These are phyloP conservation scores for Danaus melanippus DNA, from an alignment of 1,140 invertebrate genomes.

Conservation along the genomic window DNA sequence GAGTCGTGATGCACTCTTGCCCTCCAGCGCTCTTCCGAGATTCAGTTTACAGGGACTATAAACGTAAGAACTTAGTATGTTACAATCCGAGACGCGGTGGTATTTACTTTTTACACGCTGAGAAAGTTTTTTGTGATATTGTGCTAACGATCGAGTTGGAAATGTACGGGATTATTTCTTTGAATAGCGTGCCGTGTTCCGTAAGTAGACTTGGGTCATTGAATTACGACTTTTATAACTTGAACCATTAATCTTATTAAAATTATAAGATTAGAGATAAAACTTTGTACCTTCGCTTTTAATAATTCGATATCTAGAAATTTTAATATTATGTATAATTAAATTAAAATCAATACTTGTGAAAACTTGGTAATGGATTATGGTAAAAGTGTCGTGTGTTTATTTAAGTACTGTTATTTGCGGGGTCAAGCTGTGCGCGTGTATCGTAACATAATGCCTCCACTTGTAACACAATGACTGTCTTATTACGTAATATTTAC, in stretches of 20 bases:
- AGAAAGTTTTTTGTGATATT: slow-evolving; percentile 40
- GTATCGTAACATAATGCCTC: slow-evolving; percentile 14
- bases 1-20: slow-evolving; percentile 53
- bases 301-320: no score
- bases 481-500: slow-evolving; percentile 17
- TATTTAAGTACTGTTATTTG: slow-evolving; percentile 14
- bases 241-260: no score
- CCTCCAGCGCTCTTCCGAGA: slow-evolving; percentile 46
- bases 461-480: slow-evolving; percentile 16
- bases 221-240: slow-evolving; percentile 6
- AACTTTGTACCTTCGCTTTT: no score
- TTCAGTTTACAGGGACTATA: slow-evolving; percentile 50
- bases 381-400: no score
- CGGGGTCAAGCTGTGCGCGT: slow-evolving; percentile 17
- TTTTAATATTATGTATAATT: no score
- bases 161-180: slow-evolving; percentile 28
- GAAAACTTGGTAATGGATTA: no score
- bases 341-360: no score
- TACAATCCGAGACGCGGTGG: slow-evolving; percentile 25
- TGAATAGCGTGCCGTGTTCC: slow-evolving; percentile 30
- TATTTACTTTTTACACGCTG: slow-evolving; percentile 29
- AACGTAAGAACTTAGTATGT: slow-evolving; percentile 28
- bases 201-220: slow-evolving; percentile 32
- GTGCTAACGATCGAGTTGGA: slow-evolving; percentile 24
- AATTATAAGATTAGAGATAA: no score